Conservation (phyloP, 2,888 invertebrate species). For the Spisula subtruncata region DNA sequence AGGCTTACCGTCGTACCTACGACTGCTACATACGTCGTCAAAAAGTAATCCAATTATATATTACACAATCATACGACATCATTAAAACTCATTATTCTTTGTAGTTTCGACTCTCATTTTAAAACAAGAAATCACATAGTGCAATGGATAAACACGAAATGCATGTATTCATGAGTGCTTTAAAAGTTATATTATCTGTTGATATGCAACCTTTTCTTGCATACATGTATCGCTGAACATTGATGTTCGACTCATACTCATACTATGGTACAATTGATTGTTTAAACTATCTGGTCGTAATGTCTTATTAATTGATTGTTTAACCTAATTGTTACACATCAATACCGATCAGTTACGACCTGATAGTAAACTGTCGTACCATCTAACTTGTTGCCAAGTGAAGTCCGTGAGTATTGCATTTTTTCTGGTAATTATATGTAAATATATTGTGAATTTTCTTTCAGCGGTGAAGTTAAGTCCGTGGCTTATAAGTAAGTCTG, state of each 20-base stretch:
- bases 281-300: constrained; percentile 1
- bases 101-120: no score
- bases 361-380: neutral
- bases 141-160: no score
- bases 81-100: no score
- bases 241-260: neutral
- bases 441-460: neutral
- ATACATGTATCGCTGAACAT: neutral
- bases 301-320: constrained; percentile 27
- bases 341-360: neutral
- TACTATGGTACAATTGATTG: neutral
- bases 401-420: neutral
- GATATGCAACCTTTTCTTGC: no score
- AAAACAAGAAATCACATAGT: no score
- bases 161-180: no score
- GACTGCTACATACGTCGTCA: no score
- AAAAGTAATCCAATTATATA: no score
- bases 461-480: neutral
- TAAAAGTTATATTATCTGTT: no score
- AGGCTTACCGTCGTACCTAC: no score
- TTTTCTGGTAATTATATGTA: neutral
- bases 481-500: neutral
- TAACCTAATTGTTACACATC: constrained; percentile 1
- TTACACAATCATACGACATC: no score
- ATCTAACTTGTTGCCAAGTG: neutral